phyloP scores from a whole-genome alignment of 2,113 vertebrate genomes.

The Corythaeola cristata region DNA sequence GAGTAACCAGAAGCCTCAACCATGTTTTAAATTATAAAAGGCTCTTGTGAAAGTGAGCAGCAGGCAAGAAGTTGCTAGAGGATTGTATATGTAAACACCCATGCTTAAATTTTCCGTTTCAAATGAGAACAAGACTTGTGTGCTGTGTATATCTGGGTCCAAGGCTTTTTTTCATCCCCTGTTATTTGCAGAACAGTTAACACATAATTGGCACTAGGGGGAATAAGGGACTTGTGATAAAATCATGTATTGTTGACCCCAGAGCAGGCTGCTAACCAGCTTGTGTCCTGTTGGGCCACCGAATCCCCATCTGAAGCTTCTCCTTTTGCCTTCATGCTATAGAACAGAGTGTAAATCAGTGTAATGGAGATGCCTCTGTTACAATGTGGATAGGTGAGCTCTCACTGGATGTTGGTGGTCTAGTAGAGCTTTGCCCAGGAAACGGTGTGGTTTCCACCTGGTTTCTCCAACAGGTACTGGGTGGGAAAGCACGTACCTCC shows the following conservation, averaged over 20 bases:
- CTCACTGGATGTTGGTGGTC: neutral
- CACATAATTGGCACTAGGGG: neutral
- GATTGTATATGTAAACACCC: neutral
- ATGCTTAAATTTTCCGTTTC: neutral
- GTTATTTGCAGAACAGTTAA: neutral
- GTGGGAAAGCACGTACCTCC: neutral
- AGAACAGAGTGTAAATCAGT: neutral
- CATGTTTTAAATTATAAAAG: neutral
- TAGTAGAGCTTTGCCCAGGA: neutral
- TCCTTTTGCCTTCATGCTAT: neutral
- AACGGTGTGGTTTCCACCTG: neutral
- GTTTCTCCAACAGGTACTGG: neutral
- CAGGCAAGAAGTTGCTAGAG: neutral
- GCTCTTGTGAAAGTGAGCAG: neutral
- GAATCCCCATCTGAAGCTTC: neutral
- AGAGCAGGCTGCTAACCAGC: neutral
- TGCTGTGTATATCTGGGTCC: neutral
- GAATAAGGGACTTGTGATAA: neutral
- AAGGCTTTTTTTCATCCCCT: neutral
- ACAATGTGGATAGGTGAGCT: neutral
- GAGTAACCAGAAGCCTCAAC: neutral
- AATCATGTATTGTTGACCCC: neutral
- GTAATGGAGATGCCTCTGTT: neutral
- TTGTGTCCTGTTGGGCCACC: fast-evolving
- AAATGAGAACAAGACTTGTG: neutral